Evolutionary conservation across 2,113 vertebrate genomes (phyloP), one percentile per base, ranked within the genome.

Genomic region (Ursus arctos): DNA sequence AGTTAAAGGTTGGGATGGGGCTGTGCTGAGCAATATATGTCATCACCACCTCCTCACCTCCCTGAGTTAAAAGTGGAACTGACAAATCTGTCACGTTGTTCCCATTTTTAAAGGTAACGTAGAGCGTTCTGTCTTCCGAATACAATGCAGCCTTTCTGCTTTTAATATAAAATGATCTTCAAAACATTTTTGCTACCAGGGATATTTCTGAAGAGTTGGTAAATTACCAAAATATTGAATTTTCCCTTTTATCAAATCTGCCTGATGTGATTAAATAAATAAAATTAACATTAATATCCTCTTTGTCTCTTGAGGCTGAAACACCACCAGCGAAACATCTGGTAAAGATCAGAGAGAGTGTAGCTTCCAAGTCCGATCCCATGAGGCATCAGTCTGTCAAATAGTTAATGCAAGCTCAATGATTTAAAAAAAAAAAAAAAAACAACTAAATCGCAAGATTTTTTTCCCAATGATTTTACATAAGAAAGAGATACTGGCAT

Each of bases 161-260:
- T 97, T 97, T 71, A 97, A 19, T 97, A 90, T 95, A 79, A 92
- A 96, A 69, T 74, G 26, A 95, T 85, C 71, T 79, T 98, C 72
- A 93, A 94, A 92, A 96, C 61, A 91, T 11, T 93, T 96, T 94
- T 94, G 87, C 53, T 90, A 55, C 79, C 95, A 81, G 53, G 89
- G 80, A 67, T 92, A 84, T 97, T 97, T 97, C 94, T 97, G 55
- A 98, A 97, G 74, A 93, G 59, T 67, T 94, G 82, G 33, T 63
- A 72, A 89, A 40, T 97, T 96, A 94, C 84, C 94, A 92, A 86
- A 94, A 65, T 49, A 91, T 65, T 57, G 33, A 47, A 65, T 97
- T 98, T 98, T 98, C 81, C 63, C 93, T 98, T 98, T 97, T 97
- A 95, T 97, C 93, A 97, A 96, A 98, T 94, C 74, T 98, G 28